Conservation (phyloP, 2,113 vertebrate genomes). For the Varanus salvator region DNA sequence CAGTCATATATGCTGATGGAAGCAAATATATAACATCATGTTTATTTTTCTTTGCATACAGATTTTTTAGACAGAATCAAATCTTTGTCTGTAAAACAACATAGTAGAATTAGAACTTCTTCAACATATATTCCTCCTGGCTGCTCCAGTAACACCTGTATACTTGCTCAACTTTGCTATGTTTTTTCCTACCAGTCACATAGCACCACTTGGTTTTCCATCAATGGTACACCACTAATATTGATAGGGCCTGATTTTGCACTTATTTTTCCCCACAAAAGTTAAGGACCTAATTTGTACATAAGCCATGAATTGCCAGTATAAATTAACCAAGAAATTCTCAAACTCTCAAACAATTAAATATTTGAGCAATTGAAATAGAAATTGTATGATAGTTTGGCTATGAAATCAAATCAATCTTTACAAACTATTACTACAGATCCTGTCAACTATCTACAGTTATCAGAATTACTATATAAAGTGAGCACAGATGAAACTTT, state of each 20-base stretch:
- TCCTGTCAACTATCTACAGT: too few relatives aligned
- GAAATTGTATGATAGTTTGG: too few relatives aligned
- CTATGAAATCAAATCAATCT: too few relatives aligned
- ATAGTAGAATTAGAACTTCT: background rate
- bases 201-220: background rate
- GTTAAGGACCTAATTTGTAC: background rate
- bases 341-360: too few relatives aligned
- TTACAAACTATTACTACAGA: too few relatives aligned
- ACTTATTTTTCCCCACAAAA: background rate
- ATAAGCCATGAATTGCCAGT: too few relatives aligned
- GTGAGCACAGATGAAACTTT: too few relatives aligned
- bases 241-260: background rate
- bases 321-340: too few relatives aligned
- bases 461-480: too few relatives aligned
- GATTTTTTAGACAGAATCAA: background rate
- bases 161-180: too few relatives aligned
- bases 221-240: constrained; percentile 48
- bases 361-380: too few relatives aligned
- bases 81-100: background rate
- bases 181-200: background rate
- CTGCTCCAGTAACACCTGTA: too few relatives aligned
- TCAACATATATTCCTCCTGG: background rate
- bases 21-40: background rate
- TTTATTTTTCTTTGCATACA: background rate
- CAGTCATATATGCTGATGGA: background rate